Evolutionary conservation across 2,888 invertebrate genomes (phyloP).

Genomic region (Melanotus villosus): DNA sequence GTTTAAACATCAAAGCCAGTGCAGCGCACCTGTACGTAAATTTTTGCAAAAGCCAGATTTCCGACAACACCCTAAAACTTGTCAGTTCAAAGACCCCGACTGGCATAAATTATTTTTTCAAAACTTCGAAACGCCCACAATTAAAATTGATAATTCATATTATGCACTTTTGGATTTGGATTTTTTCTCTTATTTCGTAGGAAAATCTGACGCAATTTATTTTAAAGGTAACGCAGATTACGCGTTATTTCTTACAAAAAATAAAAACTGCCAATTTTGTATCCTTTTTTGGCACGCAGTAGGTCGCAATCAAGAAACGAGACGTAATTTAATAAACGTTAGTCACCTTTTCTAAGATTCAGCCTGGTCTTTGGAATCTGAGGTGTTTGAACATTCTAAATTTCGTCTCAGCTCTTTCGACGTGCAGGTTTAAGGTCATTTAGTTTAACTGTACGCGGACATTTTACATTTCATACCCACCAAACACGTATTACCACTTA

Average conservation of each 20-base stretch:
- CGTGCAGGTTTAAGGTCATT: slow-evolving; percentile 41
- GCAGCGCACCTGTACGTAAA: slow-evolving; percentile 19
- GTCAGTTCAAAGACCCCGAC: slow-evolving; percentile 29
- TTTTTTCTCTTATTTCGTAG: too few relatives aligned
- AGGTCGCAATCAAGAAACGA: neutral
- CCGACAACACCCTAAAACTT: slow-evolving; percentile 5
- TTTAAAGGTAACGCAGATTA: too few relatives aligned
- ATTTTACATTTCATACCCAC: slow-evolving; percentile 46
- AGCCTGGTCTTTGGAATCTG: slow-evolving; percentile 15
- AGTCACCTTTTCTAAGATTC: slow-evolving; percentile 18
- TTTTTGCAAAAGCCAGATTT: slow-evolving; percentile 11
- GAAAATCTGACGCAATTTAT: too few relatives aligned
- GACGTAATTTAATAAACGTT: slow-evolving; percentile 7
- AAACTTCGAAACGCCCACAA: neutral
- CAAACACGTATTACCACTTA: slow-evolving; percentile 48
- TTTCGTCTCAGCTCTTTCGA: slow-evolving; percentile 34
- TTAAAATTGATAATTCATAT: neutral
- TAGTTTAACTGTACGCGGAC: slow-evolving; percentile 43
- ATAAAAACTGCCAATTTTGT: neutral
- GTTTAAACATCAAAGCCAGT: slow-evolving; percentile 11
- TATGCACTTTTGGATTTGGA: neutral
- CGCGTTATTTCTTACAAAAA: neutral
- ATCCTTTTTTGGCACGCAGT: neutral
- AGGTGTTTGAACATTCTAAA: slow-evolving; percentile 38
- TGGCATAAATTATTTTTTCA: slow-evolving; percentile 7